Evolutionary conservation across 1,140 invertebrate genomes (phyloP).

Genomic region (Steinernema feltiae): DNA sequence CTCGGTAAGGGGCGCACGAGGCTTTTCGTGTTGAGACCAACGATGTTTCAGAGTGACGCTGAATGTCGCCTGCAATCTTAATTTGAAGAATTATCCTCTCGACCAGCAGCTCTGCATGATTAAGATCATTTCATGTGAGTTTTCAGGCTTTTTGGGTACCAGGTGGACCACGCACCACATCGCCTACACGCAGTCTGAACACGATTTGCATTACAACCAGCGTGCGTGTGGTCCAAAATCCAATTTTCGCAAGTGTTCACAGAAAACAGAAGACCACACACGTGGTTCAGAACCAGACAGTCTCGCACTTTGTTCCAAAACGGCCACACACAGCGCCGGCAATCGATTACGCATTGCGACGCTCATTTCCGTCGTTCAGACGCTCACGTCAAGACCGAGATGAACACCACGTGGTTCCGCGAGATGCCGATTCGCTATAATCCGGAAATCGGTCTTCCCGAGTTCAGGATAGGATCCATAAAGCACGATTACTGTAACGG

Average conservation of each 20-base stretch:
- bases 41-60: slow-evolving; percentile 56
- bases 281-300: no score
- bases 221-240: no score
- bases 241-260: no score
- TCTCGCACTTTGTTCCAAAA: no score
- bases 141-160: background rate
- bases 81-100: slow-evolving; percentile 70
- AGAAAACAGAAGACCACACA: no score
- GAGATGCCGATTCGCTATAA: slow-evolving; percentile 82
- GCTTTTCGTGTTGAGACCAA: no score
- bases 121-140: slow-evolving; percentile 40
- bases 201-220: no score
- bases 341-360: background rate
- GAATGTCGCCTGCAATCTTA: slow-evolving; percentile 86
- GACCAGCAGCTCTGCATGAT: slow-evolving; percentile 49
- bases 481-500: slow-evolving; percentile 40
- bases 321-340: no score
- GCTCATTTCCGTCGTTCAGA: slow-evolving; percentile 63
- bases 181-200: no score
- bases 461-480: slow-evolving; percentile 77
- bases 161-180: no score
- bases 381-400: slow-evolving; percentile 84
- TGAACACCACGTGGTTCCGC: slow-evolving; percentile 77
- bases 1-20: background rate
- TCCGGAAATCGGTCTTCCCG: slow-evolving; percentile 80